phyloP scores from a whole-genome alignment of 35 echinoderm and acorn worm species.

The Apostichopus japonicus region DNA sequence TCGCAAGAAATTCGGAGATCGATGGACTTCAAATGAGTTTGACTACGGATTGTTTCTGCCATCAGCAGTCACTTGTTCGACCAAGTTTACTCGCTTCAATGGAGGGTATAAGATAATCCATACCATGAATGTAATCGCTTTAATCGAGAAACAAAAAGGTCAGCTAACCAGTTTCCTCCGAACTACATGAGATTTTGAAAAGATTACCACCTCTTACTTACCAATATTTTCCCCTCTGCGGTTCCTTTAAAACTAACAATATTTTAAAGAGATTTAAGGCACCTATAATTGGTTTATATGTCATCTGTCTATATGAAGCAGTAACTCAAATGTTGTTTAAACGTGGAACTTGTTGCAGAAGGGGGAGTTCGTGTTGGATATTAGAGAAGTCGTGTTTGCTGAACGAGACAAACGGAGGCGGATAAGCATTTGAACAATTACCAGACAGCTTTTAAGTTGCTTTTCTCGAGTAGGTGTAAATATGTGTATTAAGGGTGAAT shows the following conservation, averaged over 20 bases:
- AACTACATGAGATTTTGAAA: too few species aligned
- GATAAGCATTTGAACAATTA: conserved; percentile 49
- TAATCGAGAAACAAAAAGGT: too few species aligned
- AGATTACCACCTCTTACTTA: background rate
- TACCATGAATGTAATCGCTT: too few species aligned
- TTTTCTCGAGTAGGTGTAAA: conserved; percentile 43
- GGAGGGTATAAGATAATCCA: too few species aligned
- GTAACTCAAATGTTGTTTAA: conserved; percentile 14
- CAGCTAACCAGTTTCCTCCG: too few species aligned
- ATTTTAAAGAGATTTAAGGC: background rate
- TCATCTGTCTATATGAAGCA: background rate
- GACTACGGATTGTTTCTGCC: too few species aligned
- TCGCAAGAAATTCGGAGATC: too few species aligned
- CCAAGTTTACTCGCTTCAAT: too few species aligned
- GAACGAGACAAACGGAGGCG: conserved; percentile 11
- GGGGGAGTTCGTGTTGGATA: conserved; percentile 45
- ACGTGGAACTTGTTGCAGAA: conserved; percentile 4
- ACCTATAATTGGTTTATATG: conserved; percentile 2
- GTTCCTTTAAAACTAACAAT: background rate
- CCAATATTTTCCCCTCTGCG: background rate
- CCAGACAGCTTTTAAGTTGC: conserved; percentile 19
- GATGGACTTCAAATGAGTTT: too few species aligned
- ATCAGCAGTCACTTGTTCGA: too few species aligned
- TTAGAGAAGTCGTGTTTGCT: conserved; percentile 22
- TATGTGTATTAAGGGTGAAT: conserved; percentile 36